Conservation (phyloP, 2,888 invertebrate genomes). For the Gymnosoma rotundatum region DNA sequence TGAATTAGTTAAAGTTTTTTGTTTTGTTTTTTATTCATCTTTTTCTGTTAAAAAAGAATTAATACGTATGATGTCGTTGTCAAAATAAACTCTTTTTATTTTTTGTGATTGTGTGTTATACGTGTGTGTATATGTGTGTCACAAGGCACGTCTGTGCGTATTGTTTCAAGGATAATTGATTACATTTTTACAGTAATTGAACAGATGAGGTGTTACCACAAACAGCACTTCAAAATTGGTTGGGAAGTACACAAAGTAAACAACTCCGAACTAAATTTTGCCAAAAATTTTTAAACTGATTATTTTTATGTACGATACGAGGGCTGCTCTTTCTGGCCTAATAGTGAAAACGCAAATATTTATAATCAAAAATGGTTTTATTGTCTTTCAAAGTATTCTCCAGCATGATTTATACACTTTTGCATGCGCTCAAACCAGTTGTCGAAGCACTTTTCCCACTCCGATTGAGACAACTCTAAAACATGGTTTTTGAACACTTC, state of each 20-base stretch:
- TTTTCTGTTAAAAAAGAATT: constrained; percentile 12
- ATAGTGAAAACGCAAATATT: too few species aligned
- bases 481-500: too few species aligned
- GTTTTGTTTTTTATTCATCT: neutral
- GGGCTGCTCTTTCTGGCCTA: too few species aligned
- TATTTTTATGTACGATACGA: too few species aligned
- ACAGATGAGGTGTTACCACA: constrained; percentile 70
- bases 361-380: too few species aligned
- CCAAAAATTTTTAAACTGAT: too few species aligned
- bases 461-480: too few species aligned
- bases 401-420: too few species aligned
- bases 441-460: too few species aligned
- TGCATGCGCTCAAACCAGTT: too few species aligned
- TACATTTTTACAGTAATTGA: constrained; percentile 71
- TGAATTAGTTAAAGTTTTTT: neutral
- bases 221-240: constrained; percentile 38
- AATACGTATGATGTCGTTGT: constrained; percentile 8
- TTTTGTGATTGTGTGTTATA: constrained; percentile 22
- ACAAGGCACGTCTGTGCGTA: constrained; percentile 69
- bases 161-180: constrained; percentile 72
- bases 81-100: neutral
- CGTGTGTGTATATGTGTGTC: neutral
- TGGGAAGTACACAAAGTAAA: constrained; percentile 21
- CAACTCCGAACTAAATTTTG: too few species aligned
- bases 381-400: too few species aligned